Percentiles rank a stretch among this genome's conserved stretches.
Conservation (phyloP, 2,113 vertebrate genomes). For the Perognathus longimembris region DNA sequence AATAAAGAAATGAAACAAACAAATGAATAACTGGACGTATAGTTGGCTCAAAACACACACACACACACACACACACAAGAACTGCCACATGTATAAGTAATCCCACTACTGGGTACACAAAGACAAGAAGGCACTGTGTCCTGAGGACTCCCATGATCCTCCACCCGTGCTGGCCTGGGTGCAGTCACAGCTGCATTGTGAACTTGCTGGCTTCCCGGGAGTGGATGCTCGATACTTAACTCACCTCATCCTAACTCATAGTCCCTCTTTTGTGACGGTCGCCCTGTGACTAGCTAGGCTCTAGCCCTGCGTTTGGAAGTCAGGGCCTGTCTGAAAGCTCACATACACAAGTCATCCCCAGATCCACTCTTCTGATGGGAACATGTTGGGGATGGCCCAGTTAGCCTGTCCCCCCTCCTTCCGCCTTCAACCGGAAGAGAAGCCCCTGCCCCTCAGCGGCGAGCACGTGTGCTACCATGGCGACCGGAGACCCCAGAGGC, state of each 20-base stretch:
- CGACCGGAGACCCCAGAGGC: no score
- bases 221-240: rapidly evolving
- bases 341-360: no score
- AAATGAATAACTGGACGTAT: background rate
- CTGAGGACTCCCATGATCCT: background rate
- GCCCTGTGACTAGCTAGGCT: background rate
- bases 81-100: background rate
- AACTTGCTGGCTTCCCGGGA: background rate
- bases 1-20: no score
- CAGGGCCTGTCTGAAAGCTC: background rate
- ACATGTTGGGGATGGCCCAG: no score
- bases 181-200: rapidly evolving
- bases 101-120: no score
- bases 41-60: constrained; percentile 15
- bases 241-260: background rate
- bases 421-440: no score
- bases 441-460: no score
- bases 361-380: background rate
- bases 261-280: background rate
- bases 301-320: background rate
- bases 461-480: no score
- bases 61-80: no score
- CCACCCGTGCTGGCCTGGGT: background rate
- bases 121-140: background rate
- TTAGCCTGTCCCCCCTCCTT: no score